A percentile compares a stretch with the other conserved stretches of the same genome.
Evolutionary conservation across 2,113 vertebrate species (phyloP).

Genomic region (Channa argus): DNA sequence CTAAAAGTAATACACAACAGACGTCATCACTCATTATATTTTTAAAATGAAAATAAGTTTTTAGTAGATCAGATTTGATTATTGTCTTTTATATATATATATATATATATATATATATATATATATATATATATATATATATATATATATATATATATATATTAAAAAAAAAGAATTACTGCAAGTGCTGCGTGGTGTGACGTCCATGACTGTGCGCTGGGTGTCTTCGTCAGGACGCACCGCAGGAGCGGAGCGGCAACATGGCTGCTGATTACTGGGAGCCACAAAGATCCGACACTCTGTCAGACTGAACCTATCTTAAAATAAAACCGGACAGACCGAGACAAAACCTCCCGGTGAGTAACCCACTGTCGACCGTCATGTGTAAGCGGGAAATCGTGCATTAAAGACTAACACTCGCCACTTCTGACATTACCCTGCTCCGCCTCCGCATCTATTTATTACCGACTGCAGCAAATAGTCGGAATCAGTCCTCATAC

Average conservation of each 20-base stretch:
- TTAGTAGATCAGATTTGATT: too few relatives aligned
- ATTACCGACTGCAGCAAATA: slow-evolving; percentile 61
- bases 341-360: slow-evolving; percentile 56
- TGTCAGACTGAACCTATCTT: slow-evolving; percentile 62
- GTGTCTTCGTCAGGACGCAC: slow-evolving; percentile 45
- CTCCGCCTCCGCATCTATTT: slow-evolving; percentile 57
- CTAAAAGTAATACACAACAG: too few relatives aligned
- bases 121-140: too few relatives aligned
- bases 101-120: too few relatives aligned
- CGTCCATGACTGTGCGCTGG: slow-evolving; percentile 33
- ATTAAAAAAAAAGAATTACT: too few relatives aligned
- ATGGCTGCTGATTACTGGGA: slow-evolving; percentile 79
- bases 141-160: too few relatives aligned
- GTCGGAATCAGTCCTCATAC: slow-evolving; percentile 36
- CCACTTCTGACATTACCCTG: slow-evolving; percentile 17
- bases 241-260: slow-evolving; percentile 57
- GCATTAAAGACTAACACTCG: too few relatives aligned
- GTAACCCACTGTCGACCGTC: slow-evolving; percentile 5
- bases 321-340: slow-evolving; percentile 39
- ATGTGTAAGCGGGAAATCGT: neutral
- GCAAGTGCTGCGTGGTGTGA: neutral
- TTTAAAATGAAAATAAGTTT: too few relatives aligned
- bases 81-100: too few relatives aligned
- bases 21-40: too few relatives aligned
- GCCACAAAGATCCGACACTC: slow-evolving; percentile 30